phyloP scores from a whole-genome alignment of 2,113 vertebrate genomes.

The Aphelocoma coerulescens region DNA sequence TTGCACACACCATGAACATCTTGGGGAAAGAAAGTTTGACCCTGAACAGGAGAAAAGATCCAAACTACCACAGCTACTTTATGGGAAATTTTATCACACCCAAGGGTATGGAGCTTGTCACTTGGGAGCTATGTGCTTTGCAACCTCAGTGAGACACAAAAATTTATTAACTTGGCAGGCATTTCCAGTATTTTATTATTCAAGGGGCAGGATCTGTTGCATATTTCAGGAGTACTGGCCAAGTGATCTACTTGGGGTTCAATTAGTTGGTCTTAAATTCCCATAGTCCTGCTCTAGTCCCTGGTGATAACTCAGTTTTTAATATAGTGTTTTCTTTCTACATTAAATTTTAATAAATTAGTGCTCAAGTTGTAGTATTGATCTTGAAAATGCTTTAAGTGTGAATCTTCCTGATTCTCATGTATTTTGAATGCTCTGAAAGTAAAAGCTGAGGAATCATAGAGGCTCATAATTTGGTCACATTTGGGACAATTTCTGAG shows the following conservation, averaged over 20 bases:
- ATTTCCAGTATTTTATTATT: background rate
- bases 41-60: background rate
- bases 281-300: background rate
- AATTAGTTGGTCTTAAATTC: slow-evolving; percentile 36
- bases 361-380: slow-evolving; percentile 13
- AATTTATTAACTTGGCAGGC: background rate
- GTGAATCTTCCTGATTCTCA: background rate
- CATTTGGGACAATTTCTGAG: background rate
- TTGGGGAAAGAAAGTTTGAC: background rate
- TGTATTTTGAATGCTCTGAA: background rate
- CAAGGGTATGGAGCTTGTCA: background rate
- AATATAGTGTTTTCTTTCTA: slow-evolving; percentile 52
- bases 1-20: background rate
- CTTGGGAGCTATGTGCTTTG: background rate
- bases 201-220: background rate
- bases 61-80: background rate
- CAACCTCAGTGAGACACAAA: background rate
- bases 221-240: background rate
- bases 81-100: background rate
- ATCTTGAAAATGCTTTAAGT: slow-evolving; percentile 24
- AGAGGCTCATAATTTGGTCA: background rate
- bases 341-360: slow-evolving; percentile 64
- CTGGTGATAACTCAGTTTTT: slow-evolving; percentile 37
- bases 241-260: background rate
- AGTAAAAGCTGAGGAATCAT: background rate